Evolutionary conservation across 2,797 vertebrate genomes (phyloP).

Genomic region (Amniataba percoides): DNA sequence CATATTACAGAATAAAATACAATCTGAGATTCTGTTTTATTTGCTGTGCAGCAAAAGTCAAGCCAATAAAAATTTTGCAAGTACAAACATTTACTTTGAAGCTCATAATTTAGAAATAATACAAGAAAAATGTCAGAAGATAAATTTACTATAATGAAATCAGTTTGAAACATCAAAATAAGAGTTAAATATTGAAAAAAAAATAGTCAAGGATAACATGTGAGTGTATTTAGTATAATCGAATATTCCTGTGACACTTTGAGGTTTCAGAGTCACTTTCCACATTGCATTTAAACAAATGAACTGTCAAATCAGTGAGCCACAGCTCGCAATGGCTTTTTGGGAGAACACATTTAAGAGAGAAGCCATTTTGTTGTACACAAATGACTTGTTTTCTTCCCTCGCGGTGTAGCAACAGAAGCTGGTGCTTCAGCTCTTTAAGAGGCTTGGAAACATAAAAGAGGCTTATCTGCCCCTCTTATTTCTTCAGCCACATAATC

Average conservation of each 20-base stretch:
- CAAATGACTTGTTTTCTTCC: conserved; percentile 70
- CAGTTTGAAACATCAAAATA: conserved; percentile 16
- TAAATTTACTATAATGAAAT: neutral
- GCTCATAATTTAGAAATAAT: conserved; percentile 44
- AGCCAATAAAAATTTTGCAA: conserved; percentile 60
- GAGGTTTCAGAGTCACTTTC: conserved; percentile 5
- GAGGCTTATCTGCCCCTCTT: conserved; percentile 82
- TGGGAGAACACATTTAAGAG: conserved; percentile 44
- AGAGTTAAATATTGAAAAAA: conserved; percentile 8
- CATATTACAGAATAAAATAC: conserved; percentile 84
- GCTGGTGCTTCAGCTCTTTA: conserved; percentile 79
- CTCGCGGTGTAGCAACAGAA: conserved; percentile 71
- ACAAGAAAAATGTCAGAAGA: neutral
- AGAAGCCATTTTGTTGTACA: conserved; percentile 71
- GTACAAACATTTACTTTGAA: conserved; percentile 56
- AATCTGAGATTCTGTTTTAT: conserved; percentile 66
- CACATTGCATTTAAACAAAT: conserved; percentile 6
- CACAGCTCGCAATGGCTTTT: conserved; percentile 16
- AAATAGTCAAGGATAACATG: neutral
- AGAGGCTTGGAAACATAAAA: conserved; percentile 83
- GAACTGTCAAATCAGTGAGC: neutral
- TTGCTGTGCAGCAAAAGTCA: conserved; percentile 65
- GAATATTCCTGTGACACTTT: neutral
- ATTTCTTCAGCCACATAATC: conserved; percentile 78
- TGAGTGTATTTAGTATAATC: neutral